Evolutionary conservation across 2,888 invertebrate species (phyloP).

Genomic region (Iphiclides podalirius): DNA sequence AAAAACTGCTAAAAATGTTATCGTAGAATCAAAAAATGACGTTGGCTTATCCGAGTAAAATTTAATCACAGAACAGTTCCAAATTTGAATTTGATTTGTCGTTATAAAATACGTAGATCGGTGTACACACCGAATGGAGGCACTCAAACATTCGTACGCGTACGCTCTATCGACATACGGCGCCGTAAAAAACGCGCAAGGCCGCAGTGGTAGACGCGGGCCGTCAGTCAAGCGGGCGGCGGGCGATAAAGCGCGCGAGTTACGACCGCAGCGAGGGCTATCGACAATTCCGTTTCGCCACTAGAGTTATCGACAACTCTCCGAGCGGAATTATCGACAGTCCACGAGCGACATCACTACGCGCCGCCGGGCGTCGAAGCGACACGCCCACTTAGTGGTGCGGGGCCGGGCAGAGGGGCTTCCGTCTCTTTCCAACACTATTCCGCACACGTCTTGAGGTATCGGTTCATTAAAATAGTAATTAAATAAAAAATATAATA

Average conservation of each 20-base stretch:
- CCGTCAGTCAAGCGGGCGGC: conserved; percentile 34
- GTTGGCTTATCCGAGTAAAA: no score
- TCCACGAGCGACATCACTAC: conserved; percentile 62
- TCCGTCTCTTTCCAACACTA: conserved; percentile 13
- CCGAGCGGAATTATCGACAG: conserved; percentile 50
- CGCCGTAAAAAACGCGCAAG: not conserved
- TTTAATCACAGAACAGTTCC: no score
- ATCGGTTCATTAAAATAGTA: not conserved
- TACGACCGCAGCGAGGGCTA: conserved; percentile 45
- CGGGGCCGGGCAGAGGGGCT: not conserved
- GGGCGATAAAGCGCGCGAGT: conserved; percentile 54
- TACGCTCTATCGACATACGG: no score
- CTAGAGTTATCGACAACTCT: conserved; percentile 32
- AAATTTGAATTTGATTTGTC: no score
- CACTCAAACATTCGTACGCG: no score
- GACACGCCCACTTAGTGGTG: conserved; percentile 47
- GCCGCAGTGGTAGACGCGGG: conserved; percentile 26
- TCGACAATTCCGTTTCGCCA: conserved; percentile 63
- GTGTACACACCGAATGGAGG: no score
- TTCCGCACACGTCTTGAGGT: not conserved
- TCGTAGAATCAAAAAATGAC: no score
- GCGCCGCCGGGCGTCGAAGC: conserved; percentile 41
- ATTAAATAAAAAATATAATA: not conserved
- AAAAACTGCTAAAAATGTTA: no score
- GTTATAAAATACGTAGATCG: no score